Conservation (phyloP, 2,797 vertebrate genomes). For the Sardinella longiceps region DNA sequence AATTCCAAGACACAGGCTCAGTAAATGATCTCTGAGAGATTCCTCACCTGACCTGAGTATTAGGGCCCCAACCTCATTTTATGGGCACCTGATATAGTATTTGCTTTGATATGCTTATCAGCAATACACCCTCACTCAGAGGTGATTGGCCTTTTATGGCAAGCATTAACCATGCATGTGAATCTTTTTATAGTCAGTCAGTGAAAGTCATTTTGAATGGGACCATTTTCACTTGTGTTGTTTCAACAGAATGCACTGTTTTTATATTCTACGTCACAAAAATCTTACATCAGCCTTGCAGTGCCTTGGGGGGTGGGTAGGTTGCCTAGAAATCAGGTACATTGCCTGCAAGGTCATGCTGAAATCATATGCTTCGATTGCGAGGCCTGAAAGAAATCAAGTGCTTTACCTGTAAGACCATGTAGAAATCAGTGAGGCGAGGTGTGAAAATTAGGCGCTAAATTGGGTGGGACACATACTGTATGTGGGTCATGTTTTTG, state of each 20-base stretch:
- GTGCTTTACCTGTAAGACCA: too few relatives aligned
- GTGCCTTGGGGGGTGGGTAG: too few relatives aligned
- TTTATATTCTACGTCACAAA: not conserved
- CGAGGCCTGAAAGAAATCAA: too few relatives aligned
- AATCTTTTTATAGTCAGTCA: not conserved
- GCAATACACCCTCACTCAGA: not conserved
- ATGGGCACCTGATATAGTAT: slow-evolving; percentile 31
- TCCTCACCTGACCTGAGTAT: not conserved
- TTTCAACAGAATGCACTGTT: not conserved
- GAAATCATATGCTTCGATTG: too few relatives aligned
- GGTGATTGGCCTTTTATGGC: not conserved
- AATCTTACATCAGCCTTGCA: not conserved
- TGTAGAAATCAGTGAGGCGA: too few relatives aligned
- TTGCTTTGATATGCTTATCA: slow-evolving; percentile 27
- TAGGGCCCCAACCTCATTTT: not conserved
- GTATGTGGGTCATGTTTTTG: not conserved
- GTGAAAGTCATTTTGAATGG: not conserved
- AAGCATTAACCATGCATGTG: not conserved
- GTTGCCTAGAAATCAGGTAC: too few relatives aligned
- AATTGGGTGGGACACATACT: not conserved
- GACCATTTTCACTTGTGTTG: not conserved
- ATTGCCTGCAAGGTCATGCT: too few relatives aligned
- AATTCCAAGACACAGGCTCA: not conserved
- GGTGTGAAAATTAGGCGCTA: too few relatives aligned
- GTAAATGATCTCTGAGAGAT: slow-evolving; percentile 25